Conservation (phyloP, 2,888 invertebrate species). For the Calliopum simillimum region DNA sequence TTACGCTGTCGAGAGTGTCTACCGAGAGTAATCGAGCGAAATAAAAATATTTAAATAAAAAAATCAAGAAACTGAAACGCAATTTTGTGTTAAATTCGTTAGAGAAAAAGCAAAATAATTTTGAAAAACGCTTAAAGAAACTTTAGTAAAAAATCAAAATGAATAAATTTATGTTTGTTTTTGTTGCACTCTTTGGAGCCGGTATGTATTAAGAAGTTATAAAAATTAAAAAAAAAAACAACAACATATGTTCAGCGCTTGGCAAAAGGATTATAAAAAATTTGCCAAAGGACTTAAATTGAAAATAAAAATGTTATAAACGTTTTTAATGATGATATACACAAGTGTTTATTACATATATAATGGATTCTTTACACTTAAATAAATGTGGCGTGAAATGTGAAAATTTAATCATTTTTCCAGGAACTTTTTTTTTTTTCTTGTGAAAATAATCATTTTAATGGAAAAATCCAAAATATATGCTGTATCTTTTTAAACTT, state of each 20-base stretch:
- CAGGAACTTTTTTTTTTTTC: no score
- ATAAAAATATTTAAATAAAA: constrained; percentile 12
- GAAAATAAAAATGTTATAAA: not conserved
- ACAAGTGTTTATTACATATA: no score
- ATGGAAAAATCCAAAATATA: no score
- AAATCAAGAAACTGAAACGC: constrained; percentile 28
- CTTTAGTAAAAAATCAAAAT: constrained; percentile 53
- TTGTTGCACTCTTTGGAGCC: constrained; percentile 76
- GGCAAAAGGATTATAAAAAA: constrained; percentile 12
- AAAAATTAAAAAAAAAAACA: constrained; percentile 35
- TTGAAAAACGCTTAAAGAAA: constrained; percentile 35
- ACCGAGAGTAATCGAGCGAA: constrained; percentile 44
- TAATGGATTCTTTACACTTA: no score
- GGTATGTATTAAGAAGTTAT: constrained; percentile 70
- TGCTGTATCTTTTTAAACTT: no score
- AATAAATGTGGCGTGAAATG: no score
- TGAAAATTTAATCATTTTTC: no score
- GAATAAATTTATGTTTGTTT: constrained; percentile 69
- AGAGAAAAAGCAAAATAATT: constrained; percentile 41
- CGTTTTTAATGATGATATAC: not conserved
- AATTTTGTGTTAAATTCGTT: constrained; percentile 42
- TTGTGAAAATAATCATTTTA: no score
- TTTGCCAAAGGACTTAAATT: not conserved
- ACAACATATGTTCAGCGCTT: constrained; percentile 28
- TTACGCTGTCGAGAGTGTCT: constrained; percentile 58